Conservation (phyloP, 2,113 vertebrate species). For the Diadophis punctatus region DNA sequence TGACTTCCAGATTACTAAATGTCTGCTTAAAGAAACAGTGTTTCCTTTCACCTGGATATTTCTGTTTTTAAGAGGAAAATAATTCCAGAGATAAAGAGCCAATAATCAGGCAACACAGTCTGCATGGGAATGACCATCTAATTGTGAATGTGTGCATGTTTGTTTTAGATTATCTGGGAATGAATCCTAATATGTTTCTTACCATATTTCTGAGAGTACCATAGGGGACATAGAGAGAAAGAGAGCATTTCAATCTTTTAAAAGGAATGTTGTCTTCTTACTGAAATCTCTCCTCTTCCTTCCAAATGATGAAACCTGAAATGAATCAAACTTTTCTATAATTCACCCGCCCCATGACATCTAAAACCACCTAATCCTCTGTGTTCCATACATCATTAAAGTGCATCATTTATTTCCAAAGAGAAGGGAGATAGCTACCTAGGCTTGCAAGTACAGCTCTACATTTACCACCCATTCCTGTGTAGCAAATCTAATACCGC, state of each 20-base stretch:
- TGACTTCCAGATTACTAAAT: constrained; percentile 2
- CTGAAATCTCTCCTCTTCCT: neutral
- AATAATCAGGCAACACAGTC: neutral
- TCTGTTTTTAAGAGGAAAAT: neutral
- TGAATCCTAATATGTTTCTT: neutral
- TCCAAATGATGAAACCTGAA: neutral
- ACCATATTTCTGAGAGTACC: neutral
- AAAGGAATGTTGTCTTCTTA: neutral
- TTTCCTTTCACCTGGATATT: neutral
- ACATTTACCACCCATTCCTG: neutral
- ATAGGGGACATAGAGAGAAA: neutral
- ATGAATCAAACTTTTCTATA: neutral
- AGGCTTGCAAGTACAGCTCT: neutral
- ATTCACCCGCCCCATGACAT: neutral
- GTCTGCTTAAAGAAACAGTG: constrained; percentile 8
- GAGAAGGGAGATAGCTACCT: neutral
- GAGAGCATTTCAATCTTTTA: neutral
- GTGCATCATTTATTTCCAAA: neutral
- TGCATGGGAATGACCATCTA: neutral
- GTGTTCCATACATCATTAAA: neutral
- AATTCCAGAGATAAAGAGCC: neutral
- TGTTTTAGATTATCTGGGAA: neutral
- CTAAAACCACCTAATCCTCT: neutral
- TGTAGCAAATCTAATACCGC: neutral
- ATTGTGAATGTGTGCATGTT: neutral